Evolutionary conservation across 2,113 vertebrate genomes (phyloP), one percentile per base, ranked within the genome.

Genomic region (Nycticorax nycticorax): DNA sequence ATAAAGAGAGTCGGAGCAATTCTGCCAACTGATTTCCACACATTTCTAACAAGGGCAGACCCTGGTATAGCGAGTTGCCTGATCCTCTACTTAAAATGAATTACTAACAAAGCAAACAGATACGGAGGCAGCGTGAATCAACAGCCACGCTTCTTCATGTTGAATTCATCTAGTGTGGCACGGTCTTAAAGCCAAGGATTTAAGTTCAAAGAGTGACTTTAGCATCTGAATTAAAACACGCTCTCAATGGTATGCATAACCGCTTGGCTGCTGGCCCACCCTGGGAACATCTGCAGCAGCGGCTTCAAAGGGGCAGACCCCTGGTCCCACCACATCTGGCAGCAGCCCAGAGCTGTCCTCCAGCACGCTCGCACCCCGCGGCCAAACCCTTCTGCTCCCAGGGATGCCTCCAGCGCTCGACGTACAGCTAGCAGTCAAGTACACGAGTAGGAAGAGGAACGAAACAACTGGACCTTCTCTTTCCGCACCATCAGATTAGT

Each of bases 181-280:
- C 0, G 9, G 48, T 85, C 68, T 89, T 75, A 86, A 86, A 85
- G 64, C 63, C 71, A 73, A 81, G 72, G 45, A 88, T 76, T 94
- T 67, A 82, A 91, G 92, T 87, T 95, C 91, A 90, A 90, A 80
- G 88, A 83, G 30, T 10, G 32, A 93, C 90, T 93, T 95, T 12
- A 96, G 57, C 76, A 67, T 56, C 43, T 77, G 81, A 95, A 96
- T 92, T 93, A 80, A 87, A 92, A 82, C 37, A 69, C 64, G 4
- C 52, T 92, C 88, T 27, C n/a, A 11, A 68, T 2, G 13, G 56
- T 60, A 87, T 22, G 86, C 8, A 4, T 43, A 74, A 39, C n/a
- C 32, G 2, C 69, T 94, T 91, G 91, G 94, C 67, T 0, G 0
- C 62, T 8, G 43, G 88, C 83, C 68, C 2, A 0, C 35, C 55